Evolutionary conservation across 2,113 vertebrate genomes (phyloP).

Genomic region (Thinocorus orbignyianus): DNA sequence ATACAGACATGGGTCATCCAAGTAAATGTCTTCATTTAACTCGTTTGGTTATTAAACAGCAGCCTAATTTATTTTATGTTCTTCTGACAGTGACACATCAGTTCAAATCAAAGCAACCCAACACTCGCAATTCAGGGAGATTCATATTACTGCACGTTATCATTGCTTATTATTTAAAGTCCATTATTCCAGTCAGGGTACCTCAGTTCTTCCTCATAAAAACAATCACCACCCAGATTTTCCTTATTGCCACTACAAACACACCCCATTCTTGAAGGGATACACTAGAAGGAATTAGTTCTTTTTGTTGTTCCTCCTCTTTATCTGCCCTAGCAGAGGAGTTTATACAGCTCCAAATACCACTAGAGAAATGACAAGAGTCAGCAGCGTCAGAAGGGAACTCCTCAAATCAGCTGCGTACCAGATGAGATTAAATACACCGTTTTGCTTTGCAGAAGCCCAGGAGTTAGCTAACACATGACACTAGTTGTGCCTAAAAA

Average conservation of each 20-base stretch:
- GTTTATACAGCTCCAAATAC: not conserved
- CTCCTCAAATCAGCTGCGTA: not conserved
- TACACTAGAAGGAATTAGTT: not conserved
- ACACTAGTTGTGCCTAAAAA: constrained; percentile 92
- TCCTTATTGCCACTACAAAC: not conserved
- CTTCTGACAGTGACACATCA: not conserved
- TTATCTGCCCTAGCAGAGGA: not conserved
- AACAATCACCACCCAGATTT: not conserved
- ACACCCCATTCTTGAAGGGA: not conserved
- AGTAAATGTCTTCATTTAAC: not conserved
- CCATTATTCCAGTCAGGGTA: not conserved
- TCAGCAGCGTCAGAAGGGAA: not conserved
- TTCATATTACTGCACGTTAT: not conserved
- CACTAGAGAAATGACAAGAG: not conserved
- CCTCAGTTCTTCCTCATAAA: not conserved
- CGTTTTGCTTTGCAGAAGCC: not conserved
- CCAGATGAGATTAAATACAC: not conserved
- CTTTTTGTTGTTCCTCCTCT: not conserved
- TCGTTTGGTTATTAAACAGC: not conserved
- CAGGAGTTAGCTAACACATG: not conserved
- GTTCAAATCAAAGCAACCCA: not conserved
- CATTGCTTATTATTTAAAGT: not conserved
- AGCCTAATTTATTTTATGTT: not conserved
- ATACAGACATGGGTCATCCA: not conserved
- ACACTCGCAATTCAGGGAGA: not conserved